phyloP scores from a whole-genome alignment of 2,888 invertebrate species.

The Drosophila melanosoma region DNA sequence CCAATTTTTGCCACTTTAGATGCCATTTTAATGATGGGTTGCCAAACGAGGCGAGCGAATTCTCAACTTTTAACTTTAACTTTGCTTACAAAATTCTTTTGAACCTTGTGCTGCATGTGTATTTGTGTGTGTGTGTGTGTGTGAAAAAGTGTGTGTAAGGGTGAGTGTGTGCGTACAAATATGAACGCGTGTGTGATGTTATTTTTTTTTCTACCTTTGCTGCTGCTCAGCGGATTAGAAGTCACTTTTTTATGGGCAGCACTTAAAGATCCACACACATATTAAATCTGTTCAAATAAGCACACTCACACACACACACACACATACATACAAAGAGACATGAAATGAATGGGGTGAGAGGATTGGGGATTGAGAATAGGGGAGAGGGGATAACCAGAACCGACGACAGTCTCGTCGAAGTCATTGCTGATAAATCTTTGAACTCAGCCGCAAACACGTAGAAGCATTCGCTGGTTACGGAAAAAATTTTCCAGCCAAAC shows the following conservation, averaged over 20 bases:
- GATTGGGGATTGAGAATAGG: neutral
- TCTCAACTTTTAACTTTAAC: slow-evolving; percentile 58
- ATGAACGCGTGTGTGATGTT: slow-evolving; percentile 42
- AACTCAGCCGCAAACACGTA: slow-evolving; percentile 80
- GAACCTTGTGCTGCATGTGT: slow-evolving; percentile 41
- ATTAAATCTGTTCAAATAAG: slow-evolving; percentile 79
- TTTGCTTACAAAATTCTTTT: slow-evolving; percentile 62
- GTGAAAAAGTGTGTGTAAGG: slow-evolving; percentile 4
- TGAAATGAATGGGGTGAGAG: neutral
- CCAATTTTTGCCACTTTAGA: slow-evolving; percentile 70
- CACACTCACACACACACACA: slow-evolving; percentile 49
- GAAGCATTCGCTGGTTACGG: slow-evolving; percentile 78
- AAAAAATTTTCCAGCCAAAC: slow-evolving; percentile 62
- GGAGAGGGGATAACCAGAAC: slow-evolving; percentile 33
- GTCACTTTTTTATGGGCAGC: slow-evolving; percentile 70
- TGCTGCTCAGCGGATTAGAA: slow-evolving; percentile 67
- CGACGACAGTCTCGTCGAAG: slow-evolving; percentile 77
- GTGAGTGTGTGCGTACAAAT: neutral
- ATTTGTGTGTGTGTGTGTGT: neutral
- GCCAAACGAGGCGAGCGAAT: slow-evolving; percentile 49
- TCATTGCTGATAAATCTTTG: slow-evolving; percentile 80
- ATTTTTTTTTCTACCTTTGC: slow-evolving; percentile 58
- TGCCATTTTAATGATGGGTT: slow-evolving; percentile 70
- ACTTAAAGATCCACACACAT: slow-evolving; percentile 66
- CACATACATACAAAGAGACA: slow-evolving; percentile 4